A percentile compares a stretch with the other conserved stretches of the same genome.
phyloP scores from a whole-genome alignment of 2,888 invertebrate genomes.

The Lycocerus yunnanus region DNA sequence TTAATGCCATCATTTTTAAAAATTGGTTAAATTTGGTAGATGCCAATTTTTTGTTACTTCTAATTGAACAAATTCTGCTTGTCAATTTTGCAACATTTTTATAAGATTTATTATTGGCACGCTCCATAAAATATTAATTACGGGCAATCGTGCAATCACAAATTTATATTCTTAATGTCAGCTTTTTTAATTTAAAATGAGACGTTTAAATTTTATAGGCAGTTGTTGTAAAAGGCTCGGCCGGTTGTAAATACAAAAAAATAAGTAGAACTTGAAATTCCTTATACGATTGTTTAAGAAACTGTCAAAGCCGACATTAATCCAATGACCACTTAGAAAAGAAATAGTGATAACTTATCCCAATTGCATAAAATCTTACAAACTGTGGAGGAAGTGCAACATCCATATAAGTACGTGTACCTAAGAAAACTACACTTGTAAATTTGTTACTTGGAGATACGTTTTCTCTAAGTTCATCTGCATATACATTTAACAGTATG shows the following conservation, averaged over 20 bases:
- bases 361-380: slow-evolving; percentile 8
- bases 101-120: background rate
- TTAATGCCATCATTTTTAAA: no score
- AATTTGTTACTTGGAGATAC: slow-evolving; percentile 15
- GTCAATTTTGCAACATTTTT: no score
- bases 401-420: slow-evolving; percentile 9
- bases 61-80: background rate
- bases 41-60: no score
- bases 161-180: background rate
- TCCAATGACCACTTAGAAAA: slow-evolving; percentile 6
- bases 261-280: slow-evolving; percentile 5
- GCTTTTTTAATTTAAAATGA: background rate
- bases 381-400: slow-evolving; percentile 12
- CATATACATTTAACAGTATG: background rate
- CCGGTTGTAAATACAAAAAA: slow-evolving; percentile 7
- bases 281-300: slow-evolving; percentile 17
- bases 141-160: background rate
- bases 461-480: background rate
- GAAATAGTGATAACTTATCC: slow-evolving; percentile 13
- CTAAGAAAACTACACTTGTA: slow-evolving; percentile 9
- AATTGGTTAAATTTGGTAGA: no score
- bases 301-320: slow-evolving; percentile 22
- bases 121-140: background rate
- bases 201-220: slow-evolving; percentile 10
- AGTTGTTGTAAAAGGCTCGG: background rate